Percentiles rank a stretch among this genome's conserved stretches.
Conservation (phyloP, 2,113 vertebrate species). For the Crotalus helleri region DNA sequence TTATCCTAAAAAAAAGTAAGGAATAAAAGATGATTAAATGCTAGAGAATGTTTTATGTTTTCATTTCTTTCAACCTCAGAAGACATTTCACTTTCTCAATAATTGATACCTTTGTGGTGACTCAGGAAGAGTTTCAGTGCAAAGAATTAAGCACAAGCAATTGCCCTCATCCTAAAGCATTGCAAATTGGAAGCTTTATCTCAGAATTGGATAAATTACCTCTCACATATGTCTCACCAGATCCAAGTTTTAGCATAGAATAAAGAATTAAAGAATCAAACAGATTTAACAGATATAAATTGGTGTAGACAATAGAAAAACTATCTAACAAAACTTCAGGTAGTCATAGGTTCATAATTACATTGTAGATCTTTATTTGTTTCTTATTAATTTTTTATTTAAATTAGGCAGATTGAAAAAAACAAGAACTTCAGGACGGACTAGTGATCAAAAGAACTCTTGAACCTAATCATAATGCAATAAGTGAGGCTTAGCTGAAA, state of each 20-base stretch:
- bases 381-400: not conserved
- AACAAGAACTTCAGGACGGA: not conserved
- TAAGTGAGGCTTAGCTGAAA: not conserved
- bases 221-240: too few relatives aligned
- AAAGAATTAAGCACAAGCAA: not conserved
- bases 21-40: conserved; percentile 3
- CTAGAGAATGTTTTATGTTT: not conserved
- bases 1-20: conserved; percentile 61
- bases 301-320: not conserved
- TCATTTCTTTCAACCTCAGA: not conserved
- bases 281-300: not conserved
- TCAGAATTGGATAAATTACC: not conserved
- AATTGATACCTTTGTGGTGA: not conserved
- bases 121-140: not conserved
- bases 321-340: not conserved
- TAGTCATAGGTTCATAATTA: not conserved
- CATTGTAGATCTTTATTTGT: not conserved
- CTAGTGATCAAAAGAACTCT: not conserved
- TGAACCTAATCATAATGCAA: not conserved
- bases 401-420: not conserved
- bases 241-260: not conserved
- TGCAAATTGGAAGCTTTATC: not conserved
- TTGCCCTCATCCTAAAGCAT: not conserved
- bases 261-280: not conserved
- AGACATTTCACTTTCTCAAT: not conserved